Base-by-base conservation (phyloP, 2,888 invertebrate species). In the Ormyrus labotus region DNA sequence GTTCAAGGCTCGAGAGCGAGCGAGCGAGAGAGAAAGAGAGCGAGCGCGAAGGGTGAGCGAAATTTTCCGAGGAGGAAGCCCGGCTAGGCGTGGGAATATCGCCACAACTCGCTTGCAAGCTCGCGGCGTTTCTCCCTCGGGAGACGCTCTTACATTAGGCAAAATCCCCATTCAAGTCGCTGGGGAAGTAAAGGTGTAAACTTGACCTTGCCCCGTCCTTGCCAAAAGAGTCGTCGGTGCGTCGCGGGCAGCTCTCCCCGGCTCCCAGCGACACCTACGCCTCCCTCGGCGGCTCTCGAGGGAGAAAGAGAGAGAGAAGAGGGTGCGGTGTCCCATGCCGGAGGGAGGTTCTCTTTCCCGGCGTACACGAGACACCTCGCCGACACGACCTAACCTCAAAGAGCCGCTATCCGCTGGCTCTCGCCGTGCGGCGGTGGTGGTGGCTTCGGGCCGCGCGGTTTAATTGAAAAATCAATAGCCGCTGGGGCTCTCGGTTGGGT, bases 401-500 rank as follows among this genome's bases (percentile, higher is more conserved):
- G n/a, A 10, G 57, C 10, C 65, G 51, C 11, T 10, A 10, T 10
- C 11, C 4, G 60, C 10, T 19, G 58, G 50, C 6, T 34, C 8
- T 34, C 0, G 47, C n/a, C 10, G 19, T 8, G 11, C 11, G 48
- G 11, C 70, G n/a, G 11, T 8, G 48, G 11, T 48, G n/a, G 13
- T 65, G 71, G 8, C 51, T 34, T 50, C 11, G n/a, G 9, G 9
- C 19, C 48, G 70, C 50, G 65, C 7, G 50, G 50, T 53, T 67
- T 68, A 55, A 73, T 73, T 63, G 57, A 48, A 78, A 73, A 73
- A 78, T 78, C 78, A 78, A 78, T 78, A 78, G 48, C 45, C 6
- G 34, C 5, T 13, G 7, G 48, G 7, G 48, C 51, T 47, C 63
- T 58, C 34, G 5, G 19, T 19, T 19, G 13, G 3, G 11, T 63